phyloP scores from a whole-genome alignment of 2,888 invertebrate species.

The Zootermopsis nevadensis region DNA sequence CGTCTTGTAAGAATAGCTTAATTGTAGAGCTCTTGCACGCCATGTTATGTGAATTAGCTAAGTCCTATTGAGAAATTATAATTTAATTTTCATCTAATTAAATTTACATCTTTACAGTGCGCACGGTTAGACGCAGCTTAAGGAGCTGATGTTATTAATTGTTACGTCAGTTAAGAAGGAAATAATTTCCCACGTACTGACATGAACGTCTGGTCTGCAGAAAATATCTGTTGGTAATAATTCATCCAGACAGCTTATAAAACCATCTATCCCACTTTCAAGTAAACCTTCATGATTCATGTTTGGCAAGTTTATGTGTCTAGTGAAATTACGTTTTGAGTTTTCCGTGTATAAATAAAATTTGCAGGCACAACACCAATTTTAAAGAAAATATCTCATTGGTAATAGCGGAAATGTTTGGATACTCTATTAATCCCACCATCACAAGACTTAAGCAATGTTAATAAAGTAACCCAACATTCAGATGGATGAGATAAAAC shows the following conservation, averaged over 20 bases:
- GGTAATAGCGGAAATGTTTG: too few relatives aligned
- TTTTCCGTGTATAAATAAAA: neutral
- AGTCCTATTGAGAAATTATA: neutral
- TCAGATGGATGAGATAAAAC: too few relatives aligned
- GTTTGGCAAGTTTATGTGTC: neutral
- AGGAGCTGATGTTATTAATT: neutral
- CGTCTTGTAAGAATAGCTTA: too few relatives aligned
- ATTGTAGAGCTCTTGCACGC: neutral
- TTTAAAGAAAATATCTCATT: too few relatives aligned
- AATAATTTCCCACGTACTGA: neutral
- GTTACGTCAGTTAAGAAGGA: neutral
- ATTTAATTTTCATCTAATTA: slow-evolving; percentile 6
- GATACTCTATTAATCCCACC: too few relatives aligned
- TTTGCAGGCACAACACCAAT: neutral
- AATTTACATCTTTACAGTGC: neutral
- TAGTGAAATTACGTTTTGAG: neutral
- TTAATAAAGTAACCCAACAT: too few relatives aligned
- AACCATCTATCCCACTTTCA: neutral
- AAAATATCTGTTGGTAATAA: neutral
- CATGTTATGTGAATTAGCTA: neutral
- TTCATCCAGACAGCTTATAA: neutral
- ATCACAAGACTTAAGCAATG: too few relatives aligned
- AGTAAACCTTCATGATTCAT: neutral
- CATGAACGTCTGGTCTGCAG: neutral
- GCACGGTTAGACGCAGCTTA: neutral